A percentile compares a stretch with the other conserved stretches of the same genome.
These are phyloP conservation scores for Leptoclinus maculatus DNA, from an alignment of 2,797 vertebrate genomes.

Conservation along the genomic window DNA sequence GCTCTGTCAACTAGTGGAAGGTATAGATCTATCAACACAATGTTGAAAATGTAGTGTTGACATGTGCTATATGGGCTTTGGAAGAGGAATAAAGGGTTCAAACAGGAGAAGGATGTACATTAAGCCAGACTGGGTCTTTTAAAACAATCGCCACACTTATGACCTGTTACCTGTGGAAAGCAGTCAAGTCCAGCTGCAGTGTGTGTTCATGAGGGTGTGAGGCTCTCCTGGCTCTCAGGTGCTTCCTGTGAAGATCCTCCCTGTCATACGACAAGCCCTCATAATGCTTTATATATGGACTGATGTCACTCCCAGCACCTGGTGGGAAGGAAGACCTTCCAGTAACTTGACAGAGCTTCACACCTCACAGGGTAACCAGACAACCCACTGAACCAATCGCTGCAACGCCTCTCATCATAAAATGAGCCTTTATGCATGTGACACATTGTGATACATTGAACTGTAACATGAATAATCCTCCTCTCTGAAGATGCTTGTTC, in stretches of 20 bases:
- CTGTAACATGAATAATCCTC: neutral
- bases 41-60: neutral
- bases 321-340: neutral
- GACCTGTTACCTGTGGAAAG: slow-evolving; percentile 80
- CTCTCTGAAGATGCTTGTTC: neutral
- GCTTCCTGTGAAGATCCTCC: slow-evolving; percentile 72
- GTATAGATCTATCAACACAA: slow-evolving; percentile 24
- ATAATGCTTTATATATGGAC: slow-evolving; percentile 79
- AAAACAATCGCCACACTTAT: neutral
- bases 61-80: slow-evolving; percentile 12
- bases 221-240: slow-evolving; percentile 72
- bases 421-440: slow-evolving; percentile 13
- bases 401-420: neutral
- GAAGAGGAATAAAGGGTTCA: slow-evolving; percentile 10
- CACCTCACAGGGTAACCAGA: neutral
- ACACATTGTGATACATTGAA: neutral
- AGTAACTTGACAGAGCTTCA: slow-evolving; percentile 12
- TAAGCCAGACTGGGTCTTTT: neutral
- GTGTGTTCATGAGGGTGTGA: slow-evolving; percentile 35
- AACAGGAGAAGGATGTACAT: neutral
- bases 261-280: slow-evolving; percentile 79
- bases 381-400: neutral
- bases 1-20: slow-evolving; percentile 32
- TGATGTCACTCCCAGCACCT: slow-evolving; percentile 72
- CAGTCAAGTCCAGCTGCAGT: slow-evolving; percentile 80